Base-by-base conservation (phyloP, 2,797 vertebrate species). In the Bucorvus abyssinicus region DNA sequence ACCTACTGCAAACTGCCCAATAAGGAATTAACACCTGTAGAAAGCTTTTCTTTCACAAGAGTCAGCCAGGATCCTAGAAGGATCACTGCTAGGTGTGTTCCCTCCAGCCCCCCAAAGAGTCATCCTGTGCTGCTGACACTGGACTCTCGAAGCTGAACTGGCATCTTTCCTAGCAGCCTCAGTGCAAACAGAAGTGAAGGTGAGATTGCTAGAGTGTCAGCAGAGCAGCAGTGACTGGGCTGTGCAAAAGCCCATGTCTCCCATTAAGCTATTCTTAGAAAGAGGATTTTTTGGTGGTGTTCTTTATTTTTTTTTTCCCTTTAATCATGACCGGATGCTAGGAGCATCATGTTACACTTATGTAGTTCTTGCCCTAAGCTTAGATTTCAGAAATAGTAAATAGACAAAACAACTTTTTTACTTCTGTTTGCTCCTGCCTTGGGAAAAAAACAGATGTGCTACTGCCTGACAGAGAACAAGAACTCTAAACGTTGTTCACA, bases 341-440 rank as follows among this genome's bases (percentile, higher is more conserved):
- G 19, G 22, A 88, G n/a, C 32, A 55, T 81, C 26, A 52, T 55
- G 63, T 88, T 87, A 69, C 0, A 0, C 15, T 89, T 88, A 52
- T 20, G 38, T 18, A 84, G 82, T 20, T 75, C 45, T 88, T 86
- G 19, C 65, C 68, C n/a, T 90, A 88, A 88, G 32, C 52, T 86
- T 86, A 69, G 42, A 57, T 90, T 94, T 94, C 64, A 73, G 94
- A 40, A 95, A 90, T 9, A 84, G 44, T 34, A 77, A 70, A 78
- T 11, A 78, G 36, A 55, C 21, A 53, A 68, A 95, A 61, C n/a
- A 75, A 40, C 21, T 38, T 78, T 55, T 80, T 91, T 50, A 73
- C 36, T 93, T 53, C 40, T 85, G 45, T 32, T 71, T 93, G 23
- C 19, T 84, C 53, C 60, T 40, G n/a, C 50, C 29, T 49, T 52